phyloP scores from a whole-genome alignment of 2,113 vertebrate species.

The Eonycteris spelaea region DNA sequence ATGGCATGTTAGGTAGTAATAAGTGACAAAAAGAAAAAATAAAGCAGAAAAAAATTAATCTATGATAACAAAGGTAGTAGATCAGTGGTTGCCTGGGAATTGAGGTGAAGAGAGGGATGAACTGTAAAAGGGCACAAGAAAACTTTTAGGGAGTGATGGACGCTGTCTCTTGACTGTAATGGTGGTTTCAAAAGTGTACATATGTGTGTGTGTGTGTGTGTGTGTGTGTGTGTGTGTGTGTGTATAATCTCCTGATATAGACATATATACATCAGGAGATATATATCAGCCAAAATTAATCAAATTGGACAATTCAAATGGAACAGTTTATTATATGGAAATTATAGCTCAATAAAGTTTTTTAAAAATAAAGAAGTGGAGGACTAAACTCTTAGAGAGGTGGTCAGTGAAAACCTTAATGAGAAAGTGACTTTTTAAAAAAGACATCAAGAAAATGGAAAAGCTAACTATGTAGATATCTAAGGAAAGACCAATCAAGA shows the following conservation, averaged over 20 bases:
- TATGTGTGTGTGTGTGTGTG: neutral
- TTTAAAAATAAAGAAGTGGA: neutral
- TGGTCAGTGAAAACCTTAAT: neutral
- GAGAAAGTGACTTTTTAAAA: neutral
- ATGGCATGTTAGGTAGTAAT: neutral
- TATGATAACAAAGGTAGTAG: neutral
- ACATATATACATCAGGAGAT: no score
- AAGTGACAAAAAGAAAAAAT: neutral
- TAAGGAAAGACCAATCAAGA: neutral
- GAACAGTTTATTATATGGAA: neutral
- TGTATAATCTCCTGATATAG: no score
- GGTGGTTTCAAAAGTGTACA: neutral
- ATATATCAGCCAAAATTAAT: neutral
- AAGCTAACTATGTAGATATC: neutral
- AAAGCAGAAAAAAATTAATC: neutral
- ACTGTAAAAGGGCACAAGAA: neutral
- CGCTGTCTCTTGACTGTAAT: neutral
- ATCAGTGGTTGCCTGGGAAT: neutral
- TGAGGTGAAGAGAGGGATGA: neutral
- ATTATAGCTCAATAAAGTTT: neutral
- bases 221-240: no score
- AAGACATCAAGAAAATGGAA: neutral
- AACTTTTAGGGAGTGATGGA: neutral
- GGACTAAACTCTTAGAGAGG: neutral
- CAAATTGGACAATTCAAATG: neutral